Base-by-base conservation (phyloP, 2,888 invertebrate species). In the Lepidochrysops patricia region DNA sequence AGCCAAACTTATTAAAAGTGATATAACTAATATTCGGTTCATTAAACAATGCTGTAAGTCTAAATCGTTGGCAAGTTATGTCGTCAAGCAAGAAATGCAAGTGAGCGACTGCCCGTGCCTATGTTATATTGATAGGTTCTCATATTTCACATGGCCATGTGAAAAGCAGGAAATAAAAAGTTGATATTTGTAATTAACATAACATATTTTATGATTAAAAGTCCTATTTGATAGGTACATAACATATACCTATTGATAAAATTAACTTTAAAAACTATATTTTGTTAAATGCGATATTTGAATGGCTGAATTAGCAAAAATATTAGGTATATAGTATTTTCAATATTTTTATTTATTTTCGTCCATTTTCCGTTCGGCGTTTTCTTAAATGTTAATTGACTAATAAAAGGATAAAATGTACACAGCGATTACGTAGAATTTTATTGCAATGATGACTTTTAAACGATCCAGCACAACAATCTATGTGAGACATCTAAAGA, bases 401-500 rank as follows among this genome's bases (percentile, higher is more conserved):
- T 48, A 60, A 60, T 57, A 50, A 50, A 54, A 57, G 48, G 29
- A 57, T 49, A 59, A 34, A 59, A 27, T n/a, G 43, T 29, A 57
- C 32, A 57, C 35, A 58, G 34, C 49, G 34, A 34, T 58, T 58
- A 52, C 58, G 35, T 26, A 50, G 56, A 62, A 61, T 29, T 54
- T 29, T 54, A 32, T 58, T 64, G 27, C 62, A 61, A 58, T 62
- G 67, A 69, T 68, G 63, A 67, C 69, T 70, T 72, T 75, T 70
- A 71, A 69, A 73, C 75, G 74, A 71, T 73, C 72, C 70, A 75
- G 70, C 69, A 59, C 65, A 62, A 67, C 72, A 70, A 73, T 75
- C 73, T 72, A 64, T 67, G 69, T 70, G 69, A 72, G 73, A 71
- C 72, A 72, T 72, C 72, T 69, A 66, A 68, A 69, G 68, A 68